Base-by-base conservation (phyloP, 1,140 invertebrate species). In the Nebria ingens region DNA sequence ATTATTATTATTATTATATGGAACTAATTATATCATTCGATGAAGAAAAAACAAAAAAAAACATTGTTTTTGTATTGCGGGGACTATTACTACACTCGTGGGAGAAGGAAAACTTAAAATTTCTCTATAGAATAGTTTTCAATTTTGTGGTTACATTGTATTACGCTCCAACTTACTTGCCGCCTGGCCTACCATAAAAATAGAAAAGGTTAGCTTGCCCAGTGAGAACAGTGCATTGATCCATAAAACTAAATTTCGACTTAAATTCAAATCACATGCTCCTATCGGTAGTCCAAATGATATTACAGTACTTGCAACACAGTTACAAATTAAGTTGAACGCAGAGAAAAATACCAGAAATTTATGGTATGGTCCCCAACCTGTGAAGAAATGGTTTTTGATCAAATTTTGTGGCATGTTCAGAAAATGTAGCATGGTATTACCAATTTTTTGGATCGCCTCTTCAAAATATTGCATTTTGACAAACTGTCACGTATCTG, bases 271-370 rank as follows among this genome's bases (percentile, higher is more conserved):
- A 50, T 66, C 63, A 51, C 62, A 64, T 29, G 59, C 52, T 20
- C 58, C 56, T 40, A 64, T 51, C 12, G 65, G 63, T 22, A 66
- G 40, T n/a, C 58, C 62, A 52, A 65, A 60, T 38, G 56, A 54
- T 21, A 65, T 3, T 19, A 53, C 60, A 22, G 62, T 56, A 1
- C 58, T 50, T 19, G 56, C 58, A 12, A 61, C 22, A 1, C 61
- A 56, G 19, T 62, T 59, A 2, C 59, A 57, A 53, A 65, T 59
- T 40, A 29, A 53, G 53, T 57, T 59, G 4, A 55, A 19, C 17
- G 55, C 25, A 25, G 29, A 51, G 51, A 61, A 58, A 42, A 38
- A 53, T 21, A 59, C 23, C 15, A 60, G 19, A 42, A 61, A 53
- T 40, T 56, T 60, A 52, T 56, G 56, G 34, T 62, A 64, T 12